A percentile compares a stretch with the other conserved stretches of the same genome.
These are phyloP conservation scores for Drosophila anceps DNA, from an alignment of 2,888 invertebrate genomes.

Conservation along the genomic window DNA sequence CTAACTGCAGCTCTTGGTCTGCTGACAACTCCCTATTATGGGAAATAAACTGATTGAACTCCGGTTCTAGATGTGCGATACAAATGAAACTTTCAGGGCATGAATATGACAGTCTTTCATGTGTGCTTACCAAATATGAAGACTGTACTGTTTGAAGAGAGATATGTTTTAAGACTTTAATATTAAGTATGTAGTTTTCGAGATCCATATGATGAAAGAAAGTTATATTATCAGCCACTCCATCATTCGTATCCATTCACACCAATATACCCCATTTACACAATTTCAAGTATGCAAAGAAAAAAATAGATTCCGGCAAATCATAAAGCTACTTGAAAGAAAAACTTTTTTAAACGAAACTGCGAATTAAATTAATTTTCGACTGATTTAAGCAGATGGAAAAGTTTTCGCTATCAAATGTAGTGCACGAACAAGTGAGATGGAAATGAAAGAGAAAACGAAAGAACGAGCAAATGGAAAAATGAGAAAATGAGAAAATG, in stretches of 20 bases:
- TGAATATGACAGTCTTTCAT: background rate
- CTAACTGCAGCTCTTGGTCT: background rate
- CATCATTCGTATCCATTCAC: background rate
- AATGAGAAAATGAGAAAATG: background rate
- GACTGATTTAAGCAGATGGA: constrained; percentile 66
- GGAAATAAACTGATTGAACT: background rate
- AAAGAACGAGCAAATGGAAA: background rate
- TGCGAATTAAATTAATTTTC: constrained; percentile 80
- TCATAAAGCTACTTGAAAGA: constrained; percentile 67
- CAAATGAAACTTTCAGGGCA: background rate
- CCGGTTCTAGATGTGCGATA: background rate
- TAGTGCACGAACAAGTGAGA: constrained; percentile 3
- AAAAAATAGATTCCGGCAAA: constrained; percentile 53
- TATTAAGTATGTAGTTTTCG: too few relatives aligned
- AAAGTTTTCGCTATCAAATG: constrained; percentile 55
- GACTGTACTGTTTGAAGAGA: too few relatives aligned
- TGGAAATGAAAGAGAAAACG: background rate
- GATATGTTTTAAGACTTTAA: too few relatives aligned
- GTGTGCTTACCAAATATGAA: background rate
- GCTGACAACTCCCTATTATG: background rate
- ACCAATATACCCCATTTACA: constrained; percentile 5
- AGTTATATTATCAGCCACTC: background rate
- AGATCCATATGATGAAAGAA: background rate
- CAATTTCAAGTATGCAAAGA: background rate
- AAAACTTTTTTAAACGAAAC: constrained; percentile 67